Percentiles rank a stretch among this genome's conserved stretches.
phyloP scores from a whole-genome alignment of 2,888 invertebrate genomes.

The Drosophila buzzatii region DNA sequence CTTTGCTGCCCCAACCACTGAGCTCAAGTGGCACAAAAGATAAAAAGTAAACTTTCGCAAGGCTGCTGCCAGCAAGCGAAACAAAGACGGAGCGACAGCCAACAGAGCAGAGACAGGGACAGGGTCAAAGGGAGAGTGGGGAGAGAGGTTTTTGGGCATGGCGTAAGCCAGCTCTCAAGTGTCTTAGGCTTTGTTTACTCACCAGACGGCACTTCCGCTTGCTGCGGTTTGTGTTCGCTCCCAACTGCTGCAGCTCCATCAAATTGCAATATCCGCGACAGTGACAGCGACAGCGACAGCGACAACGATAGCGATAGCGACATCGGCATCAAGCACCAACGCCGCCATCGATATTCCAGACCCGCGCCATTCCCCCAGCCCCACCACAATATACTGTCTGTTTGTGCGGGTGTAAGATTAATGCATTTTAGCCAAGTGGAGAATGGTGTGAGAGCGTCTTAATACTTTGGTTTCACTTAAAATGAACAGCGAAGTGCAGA shows the following conservation, averaged over 20 bases:
- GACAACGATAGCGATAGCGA: not conserved
- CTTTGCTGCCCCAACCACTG: slow-evolving; percentile 44
- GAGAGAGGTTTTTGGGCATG: slow-evolving; percentile 4
- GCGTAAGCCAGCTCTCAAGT: slow-evolving; percentile 52
- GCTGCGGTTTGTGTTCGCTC: slow-evolving; percentile 31
- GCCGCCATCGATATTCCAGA: slow-evolving; percentile 51
- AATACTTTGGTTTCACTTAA: slow-evolving; percentile 75
- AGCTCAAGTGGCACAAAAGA: slow-evolving; percentile 64
- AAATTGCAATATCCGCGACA: slow-evolving; percentile 77
- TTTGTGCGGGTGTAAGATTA: slow-evolving; percentile 60
- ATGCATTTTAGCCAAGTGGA: slow-evolving; percentile 62
- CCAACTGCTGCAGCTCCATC: slow-evolving; percentile 56
- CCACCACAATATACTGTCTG: not conserved
- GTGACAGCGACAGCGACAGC: slow-evolving; percentile 38
- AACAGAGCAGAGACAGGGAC: not conserved
- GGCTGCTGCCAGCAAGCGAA: slow-evolving; percentile 10
- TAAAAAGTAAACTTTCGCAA: slow-evolving; percentile 68
- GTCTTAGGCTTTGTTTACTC: slow-evolving; percentile 69
- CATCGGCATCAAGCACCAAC: slow-evolving; percentile 48
- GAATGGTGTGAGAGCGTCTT: slow-evolving; percentile 56
- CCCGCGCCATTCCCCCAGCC: not conserved
- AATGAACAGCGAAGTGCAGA: slow-evolving; percentile 46
- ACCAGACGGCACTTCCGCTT: slow-evolving; percentile 49
- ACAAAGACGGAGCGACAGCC: not conserved
- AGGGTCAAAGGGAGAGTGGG: not conserved